Evolutionary conservation across 1,140 invertebrate species (phyloP).

Genomic region (Drosophila seguyi): DNA sequence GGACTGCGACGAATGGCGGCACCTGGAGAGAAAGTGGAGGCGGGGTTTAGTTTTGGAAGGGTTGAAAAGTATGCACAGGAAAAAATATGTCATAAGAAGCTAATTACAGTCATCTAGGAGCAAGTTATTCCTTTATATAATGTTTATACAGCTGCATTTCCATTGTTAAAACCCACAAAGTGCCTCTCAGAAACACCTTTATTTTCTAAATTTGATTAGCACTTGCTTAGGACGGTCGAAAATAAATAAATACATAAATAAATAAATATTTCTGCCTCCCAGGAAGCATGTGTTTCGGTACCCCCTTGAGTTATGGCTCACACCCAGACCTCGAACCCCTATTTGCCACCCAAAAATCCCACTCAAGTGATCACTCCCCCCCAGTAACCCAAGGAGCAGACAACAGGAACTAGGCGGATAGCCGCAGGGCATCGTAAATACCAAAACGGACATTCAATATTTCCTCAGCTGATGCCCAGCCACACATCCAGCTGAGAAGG

Average conservation of each 20-base stretch:
- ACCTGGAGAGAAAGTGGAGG: slow-evolving; percentile 86
- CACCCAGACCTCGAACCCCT: neutral
- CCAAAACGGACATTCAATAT: slow-evolving; percentile 55
- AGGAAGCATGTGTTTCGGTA: neutral
- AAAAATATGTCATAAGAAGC: neutral
- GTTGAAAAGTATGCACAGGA: slow-evolving; percentile 15
- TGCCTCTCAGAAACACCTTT: neutral
- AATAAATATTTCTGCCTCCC: slow-evolving; percentile 1
- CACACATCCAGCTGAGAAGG: slow-evolving; percentile 1
- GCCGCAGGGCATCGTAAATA: slow-evolving; percentile 70
- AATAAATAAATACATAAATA: slow-evolving; percentile 9
- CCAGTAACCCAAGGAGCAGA: neutral
- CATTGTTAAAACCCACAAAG: neutral
- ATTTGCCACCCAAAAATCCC: slow-evolving; percentile 4
- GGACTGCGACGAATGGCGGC: slow-evolving; percentile 90
- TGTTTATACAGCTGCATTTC: neutral
- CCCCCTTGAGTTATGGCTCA: slow-evolving; percentile 6
- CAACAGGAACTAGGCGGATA: slow-evolving; percentile 20
- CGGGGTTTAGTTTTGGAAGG: slow-evolving; percentile 2
- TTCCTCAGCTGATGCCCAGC: slow-evolving; percentile 69
- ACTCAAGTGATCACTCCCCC: slow-evolving; percentile 25
- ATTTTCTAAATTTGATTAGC: neutral
- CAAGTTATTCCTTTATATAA: neutral
- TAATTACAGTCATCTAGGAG: neutral
- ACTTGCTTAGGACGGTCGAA: neutral